Percentiles rank a stretch among this genome's conserved stretches.
Evolutionary conservation across 2,888 invertebrate genomes (phyloP).

Genomic region (Idaea biselata): DNA sequence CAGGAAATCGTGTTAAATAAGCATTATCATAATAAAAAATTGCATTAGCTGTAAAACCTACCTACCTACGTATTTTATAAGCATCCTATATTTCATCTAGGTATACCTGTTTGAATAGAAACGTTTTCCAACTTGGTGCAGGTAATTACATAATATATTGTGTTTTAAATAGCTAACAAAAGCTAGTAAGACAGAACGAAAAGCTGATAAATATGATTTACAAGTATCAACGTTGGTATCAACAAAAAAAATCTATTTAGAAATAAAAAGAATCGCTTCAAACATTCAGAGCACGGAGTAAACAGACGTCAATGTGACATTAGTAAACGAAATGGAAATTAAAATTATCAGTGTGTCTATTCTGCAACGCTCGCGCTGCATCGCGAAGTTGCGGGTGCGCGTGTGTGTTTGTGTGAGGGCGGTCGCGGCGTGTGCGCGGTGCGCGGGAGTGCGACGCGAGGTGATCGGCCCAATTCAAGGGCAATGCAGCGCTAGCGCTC

Average conservation of each 20-base stretch:
- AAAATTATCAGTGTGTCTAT: conserved; percentile 65
- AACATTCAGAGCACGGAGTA: conserved; percentile 38
- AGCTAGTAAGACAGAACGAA: neutral
- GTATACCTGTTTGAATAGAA: too few relatives aligned
- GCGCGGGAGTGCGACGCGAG: conserved; percentile 52
- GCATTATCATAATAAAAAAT: conserved; percentile 7
- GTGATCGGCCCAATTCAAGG: conserved; percentile 79
- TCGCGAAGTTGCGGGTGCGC: conserved; percentile 59
- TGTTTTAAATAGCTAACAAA: too few relatives aligned
- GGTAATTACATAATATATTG: neutral
- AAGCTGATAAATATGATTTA: neutral
- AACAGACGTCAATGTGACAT: conserved; percentile 57
- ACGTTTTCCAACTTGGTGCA: too few relatives aligned
- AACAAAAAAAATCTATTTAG: conserved; percentile 5
- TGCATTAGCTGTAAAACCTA: conserved; percentile 6
- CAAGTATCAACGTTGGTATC: neutral
- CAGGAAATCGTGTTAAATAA: conserved; percentile 36
- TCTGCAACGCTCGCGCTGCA: conserved; percentile 42
- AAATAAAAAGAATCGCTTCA: conserved; percentile 24
- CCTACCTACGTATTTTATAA: too few relatives aligned
- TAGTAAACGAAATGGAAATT: conserved; percentile 73
- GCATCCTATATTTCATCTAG: too few relatives aligned
- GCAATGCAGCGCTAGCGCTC: conserved; percentile 76
- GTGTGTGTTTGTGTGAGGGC: conserved; percentile 36
- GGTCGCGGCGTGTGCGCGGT: conserved; percentile 33